Evolutionary conservation across 35 echinoderm and acorn worm genomes (phyloP), one percentile per base, ranked within the genome.

Genomic region (Heliocidaris erythrogramma): DNA sequence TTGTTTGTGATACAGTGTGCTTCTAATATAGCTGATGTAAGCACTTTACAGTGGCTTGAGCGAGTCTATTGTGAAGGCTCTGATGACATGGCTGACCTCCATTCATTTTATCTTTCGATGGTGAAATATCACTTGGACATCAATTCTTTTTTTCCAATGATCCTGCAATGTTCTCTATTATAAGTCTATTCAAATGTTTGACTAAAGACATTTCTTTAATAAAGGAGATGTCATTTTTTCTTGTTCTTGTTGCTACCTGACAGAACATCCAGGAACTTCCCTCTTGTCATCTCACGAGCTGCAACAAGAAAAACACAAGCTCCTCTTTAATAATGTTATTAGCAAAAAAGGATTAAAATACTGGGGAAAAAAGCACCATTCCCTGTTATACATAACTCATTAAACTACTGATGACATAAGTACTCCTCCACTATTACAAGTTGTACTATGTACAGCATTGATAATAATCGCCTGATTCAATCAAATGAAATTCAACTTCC

Each of bases 281-380:
- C 97, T 48, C 97, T 96, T 17, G 97, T 98, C 97, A 98, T 98
- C 95, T 98, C 97, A 42, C 95, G 94, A 91, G 97, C 97, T 98
- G 94, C 85, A 94, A 89, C 14, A 32, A 92, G 47, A 92, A 59
- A 94, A 7, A 92, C 21, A 84, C 4, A 84, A 18, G 85, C 0
- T 9, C 1, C 52, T 56, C 52, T 11, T 42, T 13, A 56, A 11
- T 56, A 56, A 27, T 4, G 18, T 78, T n/a, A n/a, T 78, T n/a
- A n/a, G 7, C 2, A 7, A 27, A 78, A 27, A 5, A n/a, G 14
- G 27, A 7, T 78, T 27, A n/a, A n/a, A n/a, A n/a, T n/a, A n/a
- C 17, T 5, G 5, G 65, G 21, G 17, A 78, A 78, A 27, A n/a
- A n/a, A n/a, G n/a, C n/a, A n/a, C n/a, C n/a, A n/a, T n/a, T n/a